phyloP scores from a whole-genome alignment of 2,113 vertebrate species.

The Oriolus oriolus region DNA sequence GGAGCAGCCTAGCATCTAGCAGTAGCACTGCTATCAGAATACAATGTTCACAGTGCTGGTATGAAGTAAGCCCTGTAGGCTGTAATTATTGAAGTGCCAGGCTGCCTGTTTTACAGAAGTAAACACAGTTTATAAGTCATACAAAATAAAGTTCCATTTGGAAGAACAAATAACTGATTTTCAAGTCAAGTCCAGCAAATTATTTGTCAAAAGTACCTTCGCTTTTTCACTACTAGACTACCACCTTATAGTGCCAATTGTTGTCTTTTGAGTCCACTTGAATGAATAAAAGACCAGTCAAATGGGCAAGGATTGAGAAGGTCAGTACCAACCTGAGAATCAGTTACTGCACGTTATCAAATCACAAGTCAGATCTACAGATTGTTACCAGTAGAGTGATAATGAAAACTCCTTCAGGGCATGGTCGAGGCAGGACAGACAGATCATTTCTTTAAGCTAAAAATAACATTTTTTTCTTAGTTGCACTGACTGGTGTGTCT shows the following conservation, averaged over 20 bases:
- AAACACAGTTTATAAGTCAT: slow-evolving; percentile 17
- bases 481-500: background rate
- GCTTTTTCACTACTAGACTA: background rate
- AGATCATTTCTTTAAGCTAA: background rate
- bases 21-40: slow-evolving; percentile 16
- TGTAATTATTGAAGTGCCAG: slow-evolving; percentile 45
- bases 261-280: background rate
- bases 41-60: background rate
- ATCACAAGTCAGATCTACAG: background rate
- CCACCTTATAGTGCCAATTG: background rate
- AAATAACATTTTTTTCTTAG: background rate
- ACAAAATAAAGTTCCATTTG: background rate
- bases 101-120: background rate
- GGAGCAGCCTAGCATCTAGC: slow-evolving; percentile 15
- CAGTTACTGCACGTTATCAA: background rate
- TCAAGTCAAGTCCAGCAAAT: background rate
- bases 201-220: background rate
- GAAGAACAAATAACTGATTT: background rate
- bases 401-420: background rate
- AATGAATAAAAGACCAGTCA: background rate
- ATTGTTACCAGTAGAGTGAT: background rate
- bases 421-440: background rate
- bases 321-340: background rate
- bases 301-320: background rate
- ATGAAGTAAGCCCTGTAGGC: slow-evolving; percentile 19